phyloP scores from a whole-genome alignment of 1,140 invertebrate genomes.

The Micrasema minimum region DNA sequence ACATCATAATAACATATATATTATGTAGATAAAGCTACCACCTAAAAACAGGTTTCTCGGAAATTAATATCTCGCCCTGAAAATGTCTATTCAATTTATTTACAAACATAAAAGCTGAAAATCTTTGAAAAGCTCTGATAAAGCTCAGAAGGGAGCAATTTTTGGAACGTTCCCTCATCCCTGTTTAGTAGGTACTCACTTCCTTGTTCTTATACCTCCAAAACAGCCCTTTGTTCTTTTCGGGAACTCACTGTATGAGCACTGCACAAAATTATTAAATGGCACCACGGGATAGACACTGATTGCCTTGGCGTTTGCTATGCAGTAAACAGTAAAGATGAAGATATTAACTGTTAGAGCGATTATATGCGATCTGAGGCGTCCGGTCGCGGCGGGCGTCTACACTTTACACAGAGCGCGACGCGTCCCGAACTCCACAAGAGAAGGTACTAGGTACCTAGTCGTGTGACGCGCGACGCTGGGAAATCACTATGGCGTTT shows the following conservation, averaged over 20 bases:
- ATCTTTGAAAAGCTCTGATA: not conserved
- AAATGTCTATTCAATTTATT: too few relatives aligned
- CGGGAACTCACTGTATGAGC: not conserved
- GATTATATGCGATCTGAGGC: not conserved
- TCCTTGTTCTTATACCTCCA: constrained; percentile 20
- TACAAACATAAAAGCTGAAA: not conserved
- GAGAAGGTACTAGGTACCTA: not conserved
- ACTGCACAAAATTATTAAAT: constrained; percentile 14
- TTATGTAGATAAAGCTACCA: too few relatives aligned
- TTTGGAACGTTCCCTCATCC: constrained; percentile 12
- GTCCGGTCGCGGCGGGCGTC: constrained; percentile 18
- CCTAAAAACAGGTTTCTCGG: too few relatives aligned
- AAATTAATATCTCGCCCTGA: too few relatives aligned
- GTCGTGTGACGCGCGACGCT: constrained; percentile 15
- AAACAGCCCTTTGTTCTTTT: constrained; percentile 13
- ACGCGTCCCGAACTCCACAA: too few relatives aligned
- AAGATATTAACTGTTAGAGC: not conserved
- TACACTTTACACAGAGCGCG: not conserved
- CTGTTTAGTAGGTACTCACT: constrained; percentile 31
- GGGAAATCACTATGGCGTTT: constrained; percentile 22
- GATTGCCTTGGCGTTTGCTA: not conserved
- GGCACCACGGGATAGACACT: constrained; percentile 16
- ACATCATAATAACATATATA: too few relatives aligned
- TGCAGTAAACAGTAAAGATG: not conserved
- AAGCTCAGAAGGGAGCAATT: not conserved